phyloP scores from a whole-genome alignment of 2,113 vertebrate genomes.

The Ifrita kowaldi region DNA sequence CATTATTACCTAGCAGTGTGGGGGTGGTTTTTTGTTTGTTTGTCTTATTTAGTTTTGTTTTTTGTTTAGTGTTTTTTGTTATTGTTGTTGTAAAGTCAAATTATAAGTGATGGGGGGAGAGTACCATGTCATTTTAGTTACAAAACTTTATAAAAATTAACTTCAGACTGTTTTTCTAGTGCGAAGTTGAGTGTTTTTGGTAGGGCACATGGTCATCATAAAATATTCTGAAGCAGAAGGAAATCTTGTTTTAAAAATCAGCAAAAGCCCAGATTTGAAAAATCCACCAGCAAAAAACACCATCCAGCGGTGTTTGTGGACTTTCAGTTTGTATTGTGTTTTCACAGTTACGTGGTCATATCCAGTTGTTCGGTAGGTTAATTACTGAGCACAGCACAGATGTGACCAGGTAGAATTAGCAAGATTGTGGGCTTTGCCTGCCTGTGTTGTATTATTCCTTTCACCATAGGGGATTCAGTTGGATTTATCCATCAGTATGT shows the following conservation, averaged over 20 bases:
- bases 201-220: not conserved
- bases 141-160: not conserved
- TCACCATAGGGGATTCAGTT: not conserved
- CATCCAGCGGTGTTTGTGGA: not conserved
- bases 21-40: fast-evolving
- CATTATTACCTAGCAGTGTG: not conserved
- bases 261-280: not conserved
- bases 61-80: not conserved
- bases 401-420: not conserved
- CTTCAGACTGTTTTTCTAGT: not conserved
- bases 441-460: not conserved
- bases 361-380: not conserved
- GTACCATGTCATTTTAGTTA: not conserved
- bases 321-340: not conserved
- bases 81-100: not conserved
- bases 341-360: not conserved
- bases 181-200: not conserved
- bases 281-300: not conserved
- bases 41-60: too few species aligned
- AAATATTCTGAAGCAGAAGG: not conserved
- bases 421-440: not conserved
- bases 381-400: not conserved
- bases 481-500: not conserved
- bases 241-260: not conserved
- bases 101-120: not conserved